Base-by-base conservation (phyloP, 2,888 invertebrate genomes). In the Xylocampa areola region DNA sequence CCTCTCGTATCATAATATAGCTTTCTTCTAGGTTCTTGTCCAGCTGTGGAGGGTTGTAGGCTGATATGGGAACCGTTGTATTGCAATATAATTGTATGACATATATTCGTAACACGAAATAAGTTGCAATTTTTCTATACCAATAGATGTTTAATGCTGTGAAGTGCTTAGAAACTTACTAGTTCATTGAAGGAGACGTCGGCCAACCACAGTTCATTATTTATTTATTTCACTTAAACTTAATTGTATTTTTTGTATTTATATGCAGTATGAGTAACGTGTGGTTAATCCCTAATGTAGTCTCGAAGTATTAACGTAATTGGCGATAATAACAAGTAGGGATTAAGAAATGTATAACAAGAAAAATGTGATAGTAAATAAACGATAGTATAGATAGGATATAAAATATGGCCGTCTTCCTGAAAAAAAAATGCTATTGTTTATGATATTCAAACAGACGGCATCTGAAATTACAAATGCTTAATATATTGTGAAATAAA, bases 361-460 rank as follows among this genome's bases (percentile, higher is more conserved):
- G 65, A 74, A 66, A 68, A 75, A 75, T 66, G 72, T 71, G 73
- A 73, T 73, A 75, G 68, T 71, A 62, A 64, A 44, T 59, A 63
- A 59, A 68, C 45, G 35, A 57, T 70, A 70, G 40, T 36, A 52
- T 73, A 73, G 74, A 57, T 65, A 71, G 62, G 36, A 58, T 63
- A 64, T 61, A 6, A 57, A 73, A 63, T 55, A 59, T 53, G 40
- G 54, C 57, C 47, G 52, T 61, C 58, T 71, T 54, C 53, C 45
- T 41, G 35, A 47, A 37, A 32, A 45, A 10, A 48, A 48, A 30
- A 47, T 33, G 23, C 51, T 62, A 27, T 61, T 48, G 53, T 63
- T 45, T 50, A 47, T 47, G 36, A n/a, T 39, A 39, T 51, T 30
- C 25, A 6, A 39, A 49, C 11, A 37, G 45, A 50, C 25, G 43